Conservation (phyloP, 2,888 invertebrate species). For the Agriopis marginaria region DNA sequence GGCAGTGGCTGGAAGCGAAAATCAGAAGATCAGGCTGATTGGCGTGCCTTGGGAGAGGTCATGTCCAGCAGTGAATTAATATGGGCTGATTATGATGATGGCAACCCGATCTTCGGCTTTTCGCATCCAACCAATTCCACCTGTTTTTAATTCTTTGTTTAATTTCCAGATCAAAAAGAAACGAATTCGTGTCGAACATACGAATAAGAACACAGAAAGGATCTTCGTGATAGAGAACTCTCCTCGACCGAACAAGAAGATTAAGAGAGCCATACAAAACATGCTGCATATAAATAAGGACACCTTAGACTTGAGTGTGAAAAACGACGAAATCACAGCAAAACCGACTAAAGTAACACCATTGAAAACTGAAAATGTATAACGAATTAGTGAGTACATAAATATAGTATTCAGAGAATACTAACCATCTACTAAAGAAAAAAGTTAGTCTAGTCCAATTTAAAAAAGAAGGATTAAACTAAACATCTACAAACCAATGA, state of each 20-base stretch:
- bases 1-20: too few relatives aligned
- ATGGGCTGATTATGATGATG: too few relatives aligned
- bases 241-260: slow-evolving; percentile 68
- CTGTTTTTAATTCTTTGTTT: not conserved
- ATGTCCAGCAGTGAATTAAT: too few relatives aligned
- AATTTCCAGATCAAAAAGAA: slow-evolving; percentile 61
- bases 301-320: slow-evolving; percentile 67
- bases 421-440: too few relatives aligned
- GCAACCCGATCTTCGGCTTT: too few relatives aligned
- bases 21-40: too few relatives aligned
- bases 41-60: too few relatives aligned
- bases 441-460: too few relatives aligned
- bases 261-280: slow-evolving; percentile 68
- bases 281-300: slow-evolving; percentile 76
- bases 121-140: not conserved
- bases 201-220: slow-evolving; percentile 73
- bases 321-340: slow-evolving; percentile 70
- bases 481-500: too few relatives aligned
- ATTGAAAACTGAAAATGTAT: slow-evolving; percentile 64
- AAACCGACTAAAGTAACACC: slow-evolving; percentile 79
- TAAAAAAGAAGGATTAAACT: too few relatives aligned
- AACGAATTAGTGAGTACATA: not conserved
- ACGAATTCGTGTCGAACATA: slow-evolving; percentile 52
- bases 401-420: too few relatives aligned
- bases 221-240: slow-evolving; percentile 74